Base-by-base conservation (phyloP, 2,113 vertebrate species). In the Chionis minor region DNA sequence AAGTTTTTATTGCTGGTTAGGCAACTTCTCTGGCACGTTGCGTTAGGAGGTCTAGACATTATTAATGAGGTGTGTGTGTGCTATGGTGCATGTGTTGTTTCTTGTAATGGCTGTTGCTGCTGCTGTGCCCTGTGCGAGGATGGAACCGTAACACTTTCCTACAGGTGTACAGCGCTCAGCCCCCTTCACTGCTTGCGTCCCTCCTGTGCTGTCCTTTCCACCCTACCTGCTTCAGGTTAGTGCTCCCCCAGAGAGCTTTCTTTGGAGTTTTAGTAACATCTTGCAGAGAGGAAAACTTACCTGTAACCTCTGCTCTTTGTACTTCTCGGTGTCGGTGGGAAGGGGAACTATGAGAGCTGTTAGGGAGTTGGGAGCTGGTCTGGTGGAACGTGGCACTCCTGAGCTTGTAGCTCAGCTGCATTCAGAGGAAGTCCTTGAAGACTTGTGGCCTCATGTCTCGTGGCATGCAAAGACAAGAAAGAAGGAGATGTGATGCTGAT, bases 1-100 rank as follows among this genome's bases (percentile, higher is more conserved):
- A 75, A 82, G 65, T 28, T 94, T 96, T 96, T 90, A 96, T 94
- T 91, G 49, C 94, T 70, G 81, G 35, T 96, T 97, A 96, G 95
- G 95, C 94, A 97, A 97, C 74, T 95, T 49, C 35, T 95, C 78
- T 95, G 96, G 94, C 94, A 94, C 0, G 27, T 9, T 58, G 93
- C 4, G 0, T 5, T 81, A 67, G 90, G 84, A 95, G 70, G 78
- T 82, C 30, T 62, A 82, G 87, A 40, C 19, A 2, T 75, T 90
- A 88, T 85, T 91, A 82, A 97, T 90, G 96, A 96, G 84, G 90
- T 96, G 94, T 80, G 73, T 32, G 71, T 26, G 78, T 0, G 56
- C 84, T 87, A 20, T 65, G 93, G 56, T 84, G 86, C 65, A n/a
- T 42, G 66, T 87, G 89, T 27, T 93, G 74, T 44, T 87, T 32